Conservation (phyloP, 1,140 invertebrate genomes). For the Globodera rostochiensis region DNA sequence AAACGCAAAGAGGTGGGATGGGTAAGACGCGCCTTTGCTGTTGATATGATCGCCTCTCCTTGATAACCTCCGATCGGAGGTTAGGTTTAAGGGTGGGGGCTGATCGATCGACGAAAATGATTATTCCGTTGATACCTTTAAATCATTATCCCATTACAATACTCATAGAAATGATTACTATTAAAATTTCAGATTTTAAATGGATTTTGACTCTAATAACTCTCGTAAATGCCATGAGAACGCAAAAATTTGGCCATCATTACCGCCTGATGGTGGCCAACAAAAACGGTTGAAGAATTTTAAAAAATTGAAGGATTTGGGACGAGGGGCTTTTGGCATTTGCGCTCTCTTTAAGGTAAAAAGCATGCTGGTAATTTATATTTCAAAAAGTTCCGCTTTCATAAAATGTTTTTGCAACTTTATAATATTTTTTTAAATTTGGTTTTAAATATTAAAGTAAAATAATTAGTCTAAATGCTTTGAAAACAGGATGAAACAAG, state of each 20-base stretch:
- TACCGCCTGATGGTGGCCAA: not conserved
- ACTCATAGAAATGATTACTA: not conserved
- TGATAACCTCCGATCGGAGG: no score
- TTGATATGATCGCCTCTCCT: no score
- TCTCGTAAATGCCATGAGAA: not conserved
- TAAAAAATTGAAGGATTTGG: constrained; percentile 34
- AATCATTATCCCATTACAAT: no score
- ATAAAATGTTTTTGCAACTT: no score
- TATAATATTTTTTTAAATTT: not conserved
- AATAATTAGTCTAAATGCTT: not conserved
- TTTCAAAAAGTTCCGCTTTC: no score
- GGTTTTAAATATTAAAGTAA: not conserved
- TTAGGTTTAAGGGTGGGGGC: no score
- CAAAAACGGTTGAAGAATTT: constrained; percentile 30
- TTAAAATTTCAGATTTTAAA: not conserved
- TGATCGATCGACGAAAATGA: no score
- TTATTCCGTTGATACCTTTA: no score
- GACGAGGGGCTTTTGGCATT: constrained; percentile 34
- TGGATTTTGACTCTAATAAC: not conserved
- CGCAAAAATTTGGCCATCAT: not conserved
- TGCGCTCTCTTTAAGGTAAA: constrained; percentile 30
- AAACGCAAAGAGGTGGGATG: no score
- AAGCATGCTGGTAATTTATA: not conserved
- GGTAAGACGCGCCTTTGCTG: no score
- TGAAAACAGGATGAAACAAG: constrained; percentile 26